Evolutionary conservation across 2,888 invertebrate genomes (phyloP).

Genomic region (Xestoiulus laeticollis): DNA sequence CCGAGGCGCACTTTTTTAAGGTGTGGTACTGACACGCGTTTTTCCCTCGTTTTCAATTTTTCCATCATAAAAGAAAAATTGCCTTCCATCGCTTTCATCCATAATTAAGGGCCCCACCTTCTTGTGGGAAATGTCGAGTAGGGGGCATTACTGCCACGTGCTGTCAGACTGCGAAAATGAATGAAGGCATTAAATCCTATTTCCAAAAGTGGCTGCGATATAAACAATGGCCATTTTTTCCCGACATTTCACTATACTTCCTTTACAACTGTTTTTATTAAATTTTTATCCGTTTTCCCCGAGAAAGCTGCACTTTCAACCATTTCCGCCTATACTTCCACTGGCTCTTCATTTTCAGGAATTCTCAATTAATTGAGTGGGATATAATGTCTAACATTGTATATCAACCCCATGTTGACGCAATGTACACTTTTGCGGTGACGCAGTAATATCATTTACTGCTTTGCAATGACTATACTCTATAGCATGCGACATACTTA

Average conservation of each 20-base stretch:
- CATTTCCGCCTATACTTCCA: not conserved
- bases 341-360: not conserved
- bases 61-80: not conserved
- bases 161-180: too few relatives aligned
- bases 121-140: not conserved
- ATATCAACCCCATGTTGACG: not conserved
- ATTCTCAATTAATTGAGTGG: not conserved
- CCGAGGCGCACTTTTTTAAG: not conserved
- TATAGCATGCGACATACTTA: not conserved
- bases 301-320: not conserved
- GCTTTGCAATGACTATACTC: not conserved
- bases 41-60: not conserved
- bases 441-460: not conserved
- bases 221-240: too few relatives aligned
- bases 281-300: not conserved
- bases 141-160: too few relatives aligned
- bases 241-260: too few relatives aligned
- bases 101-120: not conserved
- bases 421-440: not conserved
- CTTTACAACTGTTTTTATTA: too few relatives aligned
- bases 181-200: too few relatives aligned
- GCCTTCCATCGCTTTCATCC: not conserved
- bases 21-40: constrained; percentile 11
- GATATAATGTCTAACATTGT: not conserved
- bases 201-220: too few relatives aligned